phyloP scores from a whole-genome alignment of 2,888 invertebrate species.

The Tinea pellionella region DNA sequence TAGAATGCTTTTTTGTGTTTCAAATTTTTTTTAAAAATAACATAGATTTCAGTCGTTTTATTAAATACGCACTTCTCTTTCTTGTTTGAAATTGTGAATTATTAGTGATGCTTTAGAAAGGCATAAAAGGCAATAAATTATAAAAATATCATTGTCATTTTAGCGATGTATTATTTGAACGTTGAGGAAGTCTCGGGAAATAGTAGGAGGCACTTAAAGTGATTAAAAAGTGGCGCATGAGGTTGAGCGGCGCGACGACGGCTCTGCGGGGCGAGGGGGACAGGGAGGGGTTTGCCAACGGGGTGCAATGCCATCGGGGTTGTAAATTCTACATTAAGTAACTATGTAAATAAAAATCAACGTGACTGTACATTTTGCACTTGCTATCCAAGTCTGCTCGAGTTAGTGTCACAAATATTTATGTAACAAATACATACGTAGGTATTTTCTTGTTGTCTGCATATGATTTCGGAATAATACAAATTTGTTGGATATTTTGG shows the following conservation, averaged over 20 bases:
- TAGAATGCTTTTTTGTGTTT: no score
- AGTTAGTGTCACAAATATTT: background rate
- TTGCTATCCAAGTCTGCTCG: background rate
- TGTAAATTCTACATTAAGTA: constrained; percentile 3
- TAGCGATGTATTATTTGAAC: constrained; percentile 8
- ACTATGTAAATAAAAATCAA: constrained; percentile 19
- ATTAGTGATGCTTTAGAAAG: background rate
- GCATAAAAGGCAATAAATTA: background rate
- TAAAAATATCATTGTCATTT: constrained; percentile 12
- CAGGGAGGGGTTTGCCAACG: constrained; percentile 13
- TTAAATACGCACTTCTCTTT: no score
- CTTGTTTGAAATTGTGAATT: background rate
- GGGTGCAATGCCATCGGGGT: background rate
- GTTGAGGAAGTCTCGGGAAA: constrained; percentile 10
- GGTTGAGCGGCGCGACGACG: constrained; percentile 10
- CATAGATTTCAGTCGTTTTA: no score
- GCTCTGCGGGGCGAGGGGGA: constrained; percentile 21
- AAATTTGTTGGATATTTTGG: no score
- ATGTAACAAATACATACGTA: no score
- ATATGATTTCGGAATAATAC: no score
- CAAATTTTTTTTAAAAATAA: no score
- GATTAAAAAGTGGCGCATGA: constrained; percentile 51
- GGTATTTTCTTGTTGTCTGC: no score
- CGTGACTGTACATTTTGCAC: background rate
- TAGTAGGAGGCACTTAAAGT: constrained; percentile 52